phyloP scores from a whole-genome alignment of 2,113 vertebrate genomes.

The Thunnus maccoyii region DNA sequence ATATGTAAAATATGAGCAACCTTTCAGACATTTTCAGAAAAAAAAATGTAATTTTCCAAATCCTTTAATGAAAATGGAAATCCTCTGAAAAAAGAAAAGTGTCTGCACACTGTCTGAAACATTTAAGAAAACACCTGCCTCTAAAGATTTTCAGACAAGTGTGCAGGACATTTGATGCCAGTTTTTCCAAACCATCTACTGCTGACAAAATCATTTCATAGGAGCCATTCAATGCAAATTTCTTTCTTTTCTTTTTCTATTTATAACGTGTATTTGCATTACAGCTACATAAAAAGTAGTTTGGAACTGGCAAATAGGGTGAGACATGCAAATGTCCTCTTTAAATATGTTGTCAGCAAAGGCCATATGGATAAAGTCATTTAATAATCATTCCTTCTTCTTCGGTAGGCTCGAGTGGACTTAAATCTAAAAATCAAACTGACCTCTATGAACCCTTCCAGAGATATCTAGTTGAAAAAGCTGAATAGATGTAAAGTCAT shows the following conservation, averaged over 20 bases:
- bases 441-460: conserved; percentile 5
- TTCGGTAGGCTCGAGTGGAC: background rate
- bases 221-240: background rate
- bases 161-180: background rate
- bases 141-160: background rate
- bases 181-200: background rate
- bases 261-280: background rate
- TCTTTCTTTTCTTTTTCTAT: background rate
- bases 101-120: too few species aligned
- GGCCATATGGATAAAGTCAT: background rate
- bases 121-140: too few species aligned
- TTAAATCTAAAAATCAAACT: conserved; percentile 5
- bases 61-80: too few species aligned
- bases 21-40: background rate
- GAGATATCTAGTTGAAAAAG: conserved; percentile 9
- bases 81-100: too few species aligned
- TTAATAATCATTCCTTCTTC: conserved; percentile 20
- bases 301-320: background rate
- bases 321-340: background rate
- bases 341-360: conserved; percentile 12
- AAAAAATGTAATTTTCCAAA: background rate
- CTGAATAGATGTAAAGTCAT: conserved; percentile 41
- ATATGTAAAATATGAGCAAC: background rate
- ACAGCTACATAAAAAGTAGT: background rate
- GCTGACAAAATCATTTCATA: background rate